Conservation (phyloP, 2,888 invertebrate species). For the Euclidia mi region DNA sequence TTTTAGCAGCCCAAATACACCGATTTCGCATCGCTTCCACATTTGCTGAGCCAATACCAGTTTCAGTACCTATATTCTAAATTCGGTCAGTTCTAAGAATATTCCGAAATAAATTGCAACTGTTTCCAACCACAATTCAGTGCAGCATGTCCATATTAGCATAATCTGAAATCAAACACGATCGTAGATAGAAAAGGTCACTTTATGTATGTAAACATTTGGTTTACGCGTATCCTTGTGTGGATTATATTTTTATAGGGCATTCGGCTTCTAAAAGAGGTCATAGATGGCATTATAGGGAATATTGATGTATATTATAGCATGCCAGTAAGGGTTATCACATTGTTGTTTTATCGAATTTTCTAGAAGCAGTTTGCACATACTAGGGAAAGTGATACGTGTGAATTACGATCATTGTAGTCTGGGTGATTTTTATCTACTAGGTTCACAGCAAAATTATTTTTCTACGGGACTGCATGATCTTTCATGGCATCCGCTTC, state of each 20-base stretch:
- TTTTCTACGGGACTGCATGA: too few species aligned
- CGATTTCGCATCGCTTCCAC: slow-evolving; percentile 9
- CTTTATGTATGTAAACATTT: slow-evolving; percentile 41
- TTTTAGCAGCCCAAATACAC: background rate
- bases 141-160: slow-evolving; percentile 44
- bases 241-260: slow-evolving; percentile 23
- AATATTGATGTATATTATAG: background rate
- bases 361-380: too few species aligned
- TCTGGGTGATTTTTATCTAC: too few species aligned
- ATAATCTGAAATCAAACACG: slow-evolving; percentile 53
- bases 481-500: too few species aligned
- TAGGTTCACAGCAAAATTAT: too few species aligned
- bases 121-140: slow-evolving; percentile 45
- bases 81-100: slow-evolving; percentile 30
- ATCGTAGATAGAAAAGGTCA: slow-evolving; percentile 38
- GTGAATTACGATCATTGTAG: too few species aligned
- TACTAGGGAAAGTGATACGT: too few species aligned
- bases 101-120: slow-evolving; percentile 39
- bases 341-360: background rate
- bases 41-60: slow-evolving; percentile 17
- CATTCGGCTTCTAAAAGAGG: slow-evolving; percentile 2
- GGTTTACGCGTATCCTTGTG: slow-evolving; percentile 29
- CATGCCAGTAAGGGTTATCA: background rate
- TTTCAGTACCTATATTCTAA: slow-evolving; percentile 22
- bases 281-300: background rate